These are phyloP conservation scores for Siniperca obscura DNA, from an alignment of 2,797 vertebrate species.

Conservation along the genomic window DNA sequence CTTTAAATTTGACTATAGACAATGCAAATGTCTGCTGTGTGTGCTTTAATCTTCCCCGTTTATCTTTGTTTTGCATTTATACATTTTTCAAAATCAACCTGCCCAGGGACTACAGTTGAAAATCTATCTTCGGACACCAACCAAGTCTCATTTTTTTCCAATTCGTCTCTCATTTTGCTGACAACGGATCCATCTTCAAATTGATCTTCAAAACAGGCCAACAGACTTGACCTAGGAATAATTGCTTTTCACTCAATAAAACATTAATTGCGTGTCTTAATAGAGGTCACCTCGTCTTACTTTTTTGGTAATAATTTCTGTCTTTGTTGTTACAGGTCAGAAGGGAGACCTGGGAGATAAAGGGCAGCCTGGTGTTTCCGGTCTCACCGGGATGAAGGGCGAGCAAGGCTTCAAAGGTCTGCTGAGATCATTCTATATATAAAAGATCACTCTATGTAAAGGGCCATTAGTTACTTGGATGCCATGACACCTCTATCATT, in stretches of 20 bases:
- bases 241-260: neutral
- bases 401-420: constrained; percentile 80
- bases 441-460: neutral
- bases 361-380: constrained; percentile 62
- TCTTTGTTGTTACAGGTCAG: constrained; percentile 74
- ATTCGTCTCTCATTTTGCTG: neutral
- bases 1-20: neutral
- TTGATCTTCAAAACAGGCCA: neutral
- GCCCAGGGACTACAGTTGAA: neutral
- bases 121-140: neutral
- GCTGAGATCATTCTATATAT: neutral
- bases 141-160: neutral
- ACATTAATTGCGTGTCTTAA: neutral
- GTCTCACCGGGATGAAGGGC: constrained; percentile 78
- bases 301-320: neutral
- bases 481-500: neutral
- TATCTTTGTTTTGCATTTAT: neutral
- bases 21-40: neutral
- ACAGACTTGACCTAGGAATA: neutral
- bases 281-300: neutral
- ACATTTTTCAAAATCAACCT: neutral
- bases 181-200: neutral
- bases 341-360: constrained; percentile 80
- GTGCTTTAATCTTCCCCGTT: neutral
- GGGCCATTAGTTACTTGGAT: neutral